A percentile compares a stretch with the other conserved stretches of the same genome.
These are phyloP conservation scores for Tokudaia tokunoshimensis DNA, from an alignment of 2,797 vertebrate genomes.

Conservation along the genomic window DNA sequence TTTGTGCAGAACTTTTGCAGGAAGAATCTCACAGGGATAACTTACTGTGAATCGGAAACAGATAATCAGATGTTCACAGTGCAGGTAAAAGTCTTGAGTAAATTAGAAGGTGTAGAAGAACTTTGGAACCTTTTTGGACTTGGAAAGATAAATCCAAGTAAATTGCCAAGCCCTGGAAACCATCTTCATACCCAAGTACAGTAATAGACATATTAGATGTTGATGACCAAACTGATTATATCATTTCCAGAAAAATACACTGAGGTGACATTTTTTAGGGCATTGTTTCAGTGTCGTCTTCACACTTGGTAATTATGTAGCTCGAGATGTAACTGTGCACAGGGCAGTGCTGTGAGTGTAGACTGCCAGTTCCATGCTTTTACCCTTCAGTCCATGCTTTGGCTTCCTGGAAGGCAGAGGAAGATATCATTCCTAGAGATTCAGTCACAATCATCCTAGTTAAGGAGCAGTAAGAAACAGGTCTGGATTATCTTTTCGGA, in stretches of 20 bases:
- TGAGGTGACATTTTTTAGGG: not conserved
- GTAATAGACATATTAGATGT: not conserved
- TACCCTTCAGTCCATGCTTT: not conserved
- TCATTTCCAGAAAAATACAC: slow-evolving; percentile 1
- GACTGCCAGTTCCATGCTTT: too few species aligned
- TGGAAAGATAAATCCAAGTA: slow-evolving; percentile 30
- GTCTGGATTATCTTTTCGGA: not conserved
- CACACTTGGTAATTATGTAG: not conserved
- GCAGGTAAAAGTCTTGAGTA: slow-evolving; percentile 56
- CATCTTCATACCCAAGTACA: slow-evolving; percentile 5
- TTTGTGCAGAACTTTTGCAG: slow-evolving; percentile 55
- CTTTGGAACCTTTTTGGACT: slow-evolving; percentile 42
- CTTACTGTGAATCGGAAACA: slow-evolving; percentile 28
- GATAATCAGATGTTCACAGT: slow-evolving; percentile 39
- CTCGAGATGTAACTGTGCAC: not conserved
- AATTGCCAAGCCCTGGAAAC: slow-evolving; percentile 11
- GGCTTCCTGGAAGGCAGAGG: not conserved
- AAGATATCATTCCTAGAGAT: not conserved
- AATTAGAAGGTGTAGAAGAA: not conserved
- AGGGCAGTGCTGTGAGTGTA: not conserved
- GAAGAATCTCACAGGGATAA: slow-evolving; percentile 35
- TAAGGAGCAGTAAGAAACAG: slow-evolving; percentile 29
- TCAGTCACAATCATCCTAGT: not conserved
- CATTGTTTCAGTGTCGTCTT: not conserved
- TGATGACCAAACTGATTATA: not conserved